These are phyloP conservation scores for Moxostoma hubbsi DNA, from an alignment of 2,797 vertebrate species.

Conservation along the genomic window DNA sequence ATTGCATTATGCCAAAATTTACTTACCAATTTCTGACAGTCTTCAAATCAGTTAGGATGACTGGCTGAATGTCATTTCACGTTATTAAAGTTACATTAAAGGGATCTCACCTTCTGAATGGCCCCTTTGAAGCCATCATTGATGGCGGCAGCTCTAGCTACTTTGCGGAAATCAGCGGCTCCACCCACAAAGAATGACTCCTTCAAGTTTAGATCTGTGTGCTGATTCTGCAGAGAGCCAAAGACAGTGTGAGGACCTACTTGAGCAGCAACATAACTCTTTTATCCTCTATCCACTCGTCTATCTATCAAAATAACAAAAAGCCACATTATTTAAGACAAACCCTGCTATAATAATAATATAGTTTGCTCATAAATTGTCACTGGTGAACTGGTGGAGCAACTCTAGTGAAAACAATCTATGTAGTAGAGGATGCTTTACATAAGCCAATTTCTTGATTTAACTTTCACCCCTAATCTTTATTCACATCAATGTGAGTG, in stretches of 20 bases:
- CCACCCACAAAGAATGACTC: slow-evolving; percentile 91
- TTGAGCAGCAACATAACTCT: not conserved
- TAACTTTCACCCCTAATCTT: slow-evolving; percentile 58
- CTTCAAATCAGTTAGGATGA: no score
- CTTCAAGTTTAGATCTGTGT: slow-evolving; percentile 94
- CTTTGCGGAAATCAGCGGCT: slow-evolving; percentile 89
- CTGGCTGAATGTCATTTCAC: no score
- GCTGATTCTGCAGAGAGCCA: slow-evolving; percentile 80
- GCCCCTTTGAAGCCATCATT: slow-evolving; percentile 89
- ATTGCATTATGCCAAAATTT: no score
- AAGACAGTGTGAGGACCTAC: slow-evolving; percentile 28
- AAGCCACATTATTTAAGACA: slow-evolving; percentile 49
- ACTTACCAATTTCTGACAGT: no score
- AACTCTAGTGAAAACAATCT: slow-evolving; percentile 52
- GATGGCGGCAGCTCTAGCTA: slow-evolving; percentile 85
- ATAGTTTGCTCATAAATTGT: slow-evolving; percentile 22
- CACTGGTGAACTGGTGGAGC: slow-evolving; percentile 49
- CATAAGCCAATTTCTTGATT: slow-evolving; percentile 49
- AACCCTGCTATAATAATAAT: not conserved
- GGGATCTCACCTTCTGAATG: slow-evolving; percentile 86
- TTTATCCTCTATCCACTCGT: slow-evolving; percentile 14
- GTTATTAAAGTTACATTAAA: not conserved
- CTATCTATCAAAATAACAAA: slow-evolving; percentile 33
- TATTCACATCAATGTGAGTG: slow-evolving; percentile 63
- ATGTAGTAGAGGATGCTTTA: slow-evolving; percentile 39